Conservation (phyloP, 2,888 invertebrate genomes). For the Xanthostigma xanthostigma region DNA sequence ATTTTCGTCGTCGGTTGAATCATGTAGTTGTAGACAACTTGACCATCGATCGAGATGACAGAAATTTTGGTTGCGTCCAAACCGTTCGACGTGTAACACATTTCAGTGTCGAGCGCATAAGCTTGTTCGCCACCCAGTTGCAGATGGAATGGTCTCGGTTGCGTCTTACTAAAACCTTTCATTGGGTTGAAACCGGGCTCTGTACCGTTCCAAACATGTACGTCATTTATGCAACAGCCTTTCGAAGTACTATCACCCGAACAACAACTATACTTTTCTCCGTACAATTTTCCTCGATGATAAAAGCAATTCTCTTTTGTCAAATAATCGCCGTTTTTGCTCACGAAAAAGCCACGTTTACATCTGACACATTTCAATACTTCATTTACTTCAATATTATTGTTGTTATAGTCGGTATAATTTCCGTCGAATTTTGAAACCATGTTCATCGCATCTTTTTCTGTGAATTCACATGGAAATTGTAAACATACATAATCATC, state of each 20-base stretch:
- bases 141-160: conserved; percentile 23
- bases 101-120: conserved; percentile 90
- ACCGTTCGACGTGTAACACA: conserved; percentile 83
- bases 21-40: too few species aligned
- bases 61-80: conserved; percentile 80
- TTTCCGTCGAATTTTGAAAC: too few species aligned
- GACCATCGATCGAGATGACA: conserved; percentile 60
- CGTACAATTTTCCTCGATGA: conserved; percentile 72
- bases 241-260: conserved; percentile 29
- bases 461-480: too few species aligned
- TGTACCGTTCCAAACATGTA: conserved; percentile 68
- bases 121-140: conserved; percentile 37
- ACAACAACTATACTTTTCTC: conserved; percentile 47
- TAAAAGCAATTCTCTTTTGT: conserved; percentile 63
- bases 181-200: conserved; percentile 56
- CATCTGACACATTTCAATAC: conserved; percentile 59
- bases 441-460: too few species aligned
- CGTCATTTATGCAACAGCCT: conserved; percentile 48
- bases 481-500: too few species aligned
- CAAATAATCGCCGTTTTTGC: conserved; percentile 54
- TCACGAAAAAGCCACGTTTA: conserved; percentile 52
- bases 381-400: too few species aligned
- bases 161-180: conserved; percentile 47
- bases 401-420: too few species aligned
- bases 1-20: too few species aligned